Evolutionary conservation across 2,113 vertebrate species (phyloP).

Genomic region (Struthio camelus): DNA sequence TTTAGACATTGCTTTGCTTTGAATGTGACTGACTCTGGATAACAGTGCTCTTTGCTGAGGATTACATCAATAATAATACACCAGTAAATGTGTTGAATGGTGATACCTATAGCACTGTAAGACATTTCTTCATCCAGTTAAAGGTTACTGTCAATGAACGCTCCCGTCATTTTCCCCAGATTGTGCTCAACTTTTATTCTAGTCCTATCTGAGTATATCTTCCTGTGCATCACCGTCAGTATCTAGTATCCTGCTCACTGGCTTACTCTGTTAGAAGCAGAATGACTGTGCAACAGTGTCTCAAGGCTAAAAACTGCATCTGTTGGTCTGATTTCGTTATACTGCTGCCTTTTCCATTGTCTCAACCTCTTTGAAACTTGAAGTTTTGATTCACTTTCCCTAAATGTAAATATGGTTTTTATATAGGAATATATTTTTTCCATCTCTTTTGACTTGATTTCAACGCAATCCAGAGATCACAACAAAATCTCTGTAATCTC

Average conservation of each 20-base stretch:
- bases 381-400: neutral
- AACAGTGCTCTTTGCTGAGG: slow-evolving; percentile 41
- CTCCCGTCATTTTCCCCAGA: slow-evolving; percentile 20
- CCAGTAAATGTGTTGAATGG: neutral
- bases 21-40: slow-evolving; percentile 7
- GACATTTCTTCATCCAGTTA: neutral
- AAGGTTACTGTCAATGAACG: slow-evolving; percentile 29
- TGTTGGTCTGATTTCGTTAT: neutral
- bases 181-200: slow-evolving; percentile 46
- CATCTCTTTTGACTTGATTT: neutral
- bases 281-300: slow-evolving; percentile 33
- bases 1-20: slow-evolving; percentile 55
- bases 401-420: neutral
- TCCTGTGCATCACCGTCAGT: neutral
- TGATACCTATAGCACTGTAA: slow-evolving; percentile 44
- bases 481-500: neutral
- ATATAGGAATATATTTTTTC: slow-evolving; percentile 6
- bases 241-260: slow-evolving; percentile 4
- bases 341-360: neutral
- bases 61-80: slow-evolving; percentile 7
- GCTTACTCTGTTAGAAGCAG: slow-evolving; percentile 17
- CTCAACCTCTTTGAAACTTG: slow-evolving; percentile 8
- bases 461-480: neutral
- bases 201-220: slow-evolving; percentile 34
- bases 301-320: neutral